Percentiles rank a stretch among this genome's conserved stretches.
Conservation (phyloP, 2,888 invertebrate genomes). For the Pharmacophagus antenor region DNA sequence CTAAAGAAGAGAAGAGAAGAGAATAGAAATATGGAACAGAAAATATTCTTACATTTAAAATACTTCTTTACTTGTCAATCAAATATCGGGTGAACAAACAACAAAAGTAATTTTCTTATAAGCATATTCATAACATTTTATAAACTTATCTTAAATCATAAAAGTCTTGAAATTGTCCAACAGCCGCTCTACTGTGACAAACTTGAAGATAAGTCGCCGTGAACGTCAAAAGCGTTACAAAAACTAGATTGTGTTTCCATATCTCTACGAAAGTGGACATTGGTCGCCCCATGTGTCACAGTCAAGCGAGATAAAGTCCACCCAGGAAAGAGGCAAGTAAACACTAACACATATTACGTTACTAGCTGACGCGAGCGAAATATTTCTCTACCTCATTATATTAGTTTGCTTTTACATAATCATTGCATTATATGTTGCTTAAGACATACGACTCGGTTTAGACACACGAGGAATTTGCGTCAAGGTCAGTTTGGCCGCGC, state of each 20-base stretch:
- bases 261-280: constrained; percentile 22
- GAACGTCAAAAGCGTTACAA: constrained; percentile 12
- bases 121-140: too few relatives aligned
- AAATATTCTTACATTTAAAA: too few relatives aligned
- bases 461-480: constrained; percentile 22
- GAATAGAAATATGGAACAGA: too few relatives aligned
- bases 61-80: too few relatives aligned
- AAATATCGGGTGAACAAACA: too few relatives aligned
- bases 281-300: constrained; percentile 9
- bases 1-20: too few relatives aligned
- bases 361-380: constrained; percentile 10
- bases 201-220: constrained; percentile 13
- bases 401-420: constrained; percentile 22
- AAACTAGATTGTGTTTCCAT: constrained; percentile 11
- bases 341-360: constrained; percentile 22
- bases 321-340: constrained; percentile 6
- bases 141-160: too few relatives aligned
- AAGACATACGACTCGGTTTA: constrained; percentile 22
- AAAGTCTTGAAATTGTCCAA: constrained; percentile 1
- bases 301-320: constrained; percentile 17
- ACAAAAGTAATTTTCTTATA: too few relatives aligned
- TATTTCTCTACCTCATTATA: constrained; percentile 4
- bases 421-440: constrained; percentile 19
- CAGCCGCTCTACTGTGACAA: constrained; percentile 7
- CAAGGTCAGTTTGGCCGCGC: constrained; percentile 35